Evolutionary conservation across 2,888 invertebrate genomes (phyloP).

Genomic region (Pollenia labialis): DNA sequence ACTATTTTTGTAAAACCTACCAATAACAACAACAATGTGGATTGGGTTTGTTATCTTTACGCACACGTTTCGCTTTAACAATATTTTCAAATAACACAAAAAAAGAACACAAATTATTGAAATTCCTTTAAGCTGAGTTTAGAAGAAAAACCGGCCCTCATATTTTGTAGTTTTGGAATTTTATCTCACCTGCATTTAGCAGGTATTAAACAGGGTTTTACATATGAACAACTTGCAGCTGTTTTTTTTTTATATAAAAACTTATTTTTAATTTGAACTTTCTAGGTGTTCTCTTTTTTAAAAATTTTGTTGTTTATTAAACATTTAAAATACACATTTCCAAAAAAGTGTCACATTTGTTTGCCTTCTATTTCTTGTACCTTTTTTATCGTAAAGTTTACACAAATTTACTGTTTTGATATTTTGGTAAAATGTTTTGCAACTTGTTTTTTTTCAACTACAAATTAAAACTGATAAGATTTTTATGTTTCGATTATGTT

Average conservation of each 20-base stretch:
- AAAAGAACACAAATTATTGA: slow-evolving; percentile 44
- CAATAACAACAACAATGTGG: not conserved
- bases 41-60: slow-evolving; percentile 40
- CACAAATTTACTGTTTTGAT: slow-evolving; percentile 25
- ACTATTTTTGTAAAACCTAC: too few species aligned
- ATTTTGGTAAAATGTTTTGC: slow-evolving; percentile 36
- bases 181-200: slow-evolving; percentile 68
- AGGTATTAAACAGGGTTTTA: slow-evolving; percentile 47
- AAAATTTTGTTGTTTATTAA: not conserved
- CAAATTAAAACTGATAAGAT: not conserved
- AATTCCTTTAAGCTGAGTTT: slow-evolving; percentile 67
- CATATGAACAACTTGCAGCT: slow-evolving; percentile 59
- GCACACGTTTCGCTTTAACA: slow-evolving; percentile 50
- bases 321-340: slow-evolving; percentile 10
- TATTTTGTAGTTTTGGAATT: slow-evolving; percentile 39
- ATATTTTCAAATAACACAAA: slow-evolving; percentile 54
- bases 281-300: slow-evolving; percentile 32
- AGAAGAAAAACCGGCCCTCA: slow-evolving; percentile 65
- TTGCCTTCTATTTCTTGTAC: not conserved
- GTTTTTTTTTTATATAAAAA: slow-evolving; percentile 45
- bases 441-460: slow-evolving; percentile 8
- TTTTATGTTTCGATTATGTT: not conserved
- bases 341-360: slow-evolving; percentile 28
- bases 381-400: slow-evolving; percentile 37
- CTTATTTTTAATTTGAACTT: slow-evolving; percentile 27